Conservation (phyloP, 2,888 invertebrate species). For the Agonopterix subpropinquella region DNA sequence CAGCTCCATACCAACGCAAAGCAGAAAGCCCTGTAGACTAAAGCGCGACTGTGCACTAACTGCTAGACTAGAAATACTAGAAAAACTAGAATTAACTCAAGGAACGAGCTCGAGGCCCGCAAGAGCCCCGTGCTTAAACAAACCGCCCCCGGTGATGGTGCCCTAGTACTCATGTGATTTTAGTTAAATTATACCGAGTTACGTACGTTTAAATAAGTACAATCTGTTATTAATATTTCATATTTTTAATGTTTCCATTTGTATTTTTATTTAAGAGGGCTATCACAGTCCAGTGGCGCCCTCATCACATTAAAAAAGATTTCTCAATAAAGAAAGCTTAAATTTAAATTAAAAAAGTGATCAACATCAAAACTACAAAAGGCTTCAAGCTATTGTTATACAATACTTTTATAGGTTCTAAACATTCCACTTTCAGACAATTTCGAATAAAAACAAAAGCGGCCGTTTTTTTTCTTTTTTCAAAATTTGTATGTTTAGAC, state of each 20-base stretch:
- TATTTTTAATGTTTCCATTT: conserved; percentile 21
- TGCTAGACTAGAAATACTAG: conserved; percentile 35
- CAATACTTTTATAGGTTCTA: too few relatives aligned
- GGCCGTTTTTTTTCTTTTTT: too few relatives aligned
- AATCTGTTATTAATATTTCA: conserved; percentile 43
- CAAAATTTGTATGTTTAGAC: too few relatives aligned
- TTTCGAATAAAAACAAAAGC: too few relatives aligned
- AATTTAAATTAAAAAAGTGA: too few relatives aligned
- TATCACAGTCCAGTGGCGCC: too few relatives aligned
- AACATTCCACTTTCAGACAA: too few relatives aligned
- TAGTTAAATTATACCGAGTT: conserved; percentile 58
- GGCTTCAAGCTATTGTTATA: too few relatives aligned
- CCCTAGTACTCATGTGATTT: conserved; percentile 59
- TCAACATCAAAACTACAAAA: too few relatives aligned
- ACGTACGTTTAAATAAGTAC: conserved; percentile 46
- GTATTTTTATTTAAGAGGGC: conserved; percentile 17
- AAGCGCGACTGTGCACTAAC: conserved; percentile 61
- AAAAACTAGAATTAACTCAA: conserved; percentile 15
- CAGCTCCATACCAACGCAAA: conserved; percentile 11
- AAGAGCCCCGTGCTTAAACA: conserved; percentile 49
- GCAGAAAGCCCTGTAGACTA: conserved; percentile 44
- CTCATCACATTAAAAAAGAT: too few relatives aligned
- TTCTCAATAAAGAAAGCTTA: too few relatives aligned
- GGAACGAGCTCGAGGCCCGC: conserved; percentile 34
- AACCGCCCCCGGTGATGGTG: conserved; percentile 21